Evolutionary conservation across 1,140 invertebrate species (phyloP).

Genomic region (Elymnias hypermnestra): DNA sequence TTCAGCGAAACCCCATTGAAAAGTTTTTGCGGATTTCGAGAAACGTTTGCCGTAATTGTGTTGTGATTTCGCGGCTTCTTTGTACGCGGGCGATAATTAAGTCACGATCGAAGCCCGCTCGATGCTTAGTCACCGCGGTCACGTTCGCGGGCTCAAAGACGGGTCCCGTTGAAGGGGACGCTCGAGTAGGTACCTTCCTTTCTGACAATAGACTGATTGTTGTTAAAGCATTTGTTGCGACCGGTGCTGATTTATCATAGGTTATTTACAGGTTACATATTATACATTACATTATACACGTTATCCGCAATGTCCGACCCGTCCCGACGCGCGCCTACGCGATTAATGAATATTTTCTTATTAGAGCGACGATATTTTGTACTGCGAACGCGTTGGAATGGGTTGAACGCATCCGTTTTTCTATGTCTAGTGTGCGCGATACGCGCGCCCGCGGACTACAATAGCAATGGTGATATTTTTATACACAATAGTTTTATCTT

Average conservation of each 20-base stretch:
- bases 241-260: slow-evolving; percentile 74
- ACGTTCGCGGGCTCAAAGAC: not conserved
- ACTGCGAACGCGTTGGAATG: slow-evolving; percentile 36
- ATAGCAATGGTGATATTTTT: slow-evolving; percentile 74
- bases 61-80: not conserved
- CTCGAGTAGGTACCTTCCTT: slow-evolving; percentile 57
- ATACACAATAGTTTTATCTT: slow-evolving; percentile 74
- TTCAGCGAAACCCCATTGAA: slow-evolving; percentile 38
- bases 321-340: slow-evolving; percentile 35
- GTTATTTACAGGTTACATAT: slow-evolving; percentile 74
- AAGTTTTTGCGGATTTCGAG: slow-evolving; percentile 7
- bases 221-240: slow-evolving; percentile 74
- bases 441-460: slow-evolving; percentile 42
- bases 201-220: slow-evolving; percentile 75
- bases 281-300: slow-evolving; percentile 64
- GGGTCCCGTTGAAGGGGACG: slow-evolving; percentile 46
- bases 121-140: not conserved
- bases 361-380: slow-evolving; percentile 64
- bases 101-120: not conserved
- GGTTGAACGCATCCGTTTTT: slow-evolving; percentile 50
- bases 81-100: slow-evolving; percentile 1
- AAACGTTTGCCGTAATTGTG: not conserved
- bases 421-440: slow-evolving; percentile 51
- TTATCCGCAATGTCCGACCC: slow-evolving; percentile 43
- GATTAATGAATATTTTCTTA: slow-evolving; percentile 63